Evolutionary conservation across 2,888 invertebrate genomes (phyloP).

Genomic region (Zhengitettix transpicula): DNA sequence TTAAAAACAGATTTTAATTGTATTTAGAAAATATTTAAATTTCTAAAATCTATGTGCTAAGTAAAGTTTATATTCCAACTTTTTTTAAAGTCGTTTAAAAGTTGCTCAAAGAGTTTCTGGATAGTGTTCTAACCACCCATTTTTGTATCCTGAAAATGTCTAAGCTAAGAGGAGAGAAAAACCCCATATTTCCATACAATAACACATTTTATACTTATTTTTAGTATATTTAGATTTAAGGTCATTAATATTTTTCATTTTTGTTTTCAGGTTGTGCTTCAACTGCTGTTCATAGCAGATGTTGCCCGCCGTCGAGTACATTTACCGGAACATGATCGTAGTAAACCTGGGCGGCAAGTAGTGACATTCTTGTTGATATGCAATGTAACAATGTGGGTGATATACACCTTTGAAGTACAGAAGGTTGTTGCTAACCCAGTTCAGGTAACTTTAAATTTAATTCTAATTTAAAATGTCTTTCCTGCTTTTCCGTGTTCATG

Average conservation of each 20-base stretch:
- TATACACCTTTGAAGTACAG: conserved; percentile 88
- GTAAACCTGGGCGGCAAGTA: conserved; percentile 88
- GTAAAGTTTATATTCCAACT: no score
- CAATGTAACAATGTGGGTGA: conserved; percentile 92
- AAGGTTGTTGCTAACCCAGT: conserved; percentile 81
- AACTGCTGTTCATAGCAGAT: conserved; percentile 83
- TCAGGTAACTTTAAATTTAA: conserved; percentile 32
- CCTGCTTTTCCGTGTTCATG: background rate
- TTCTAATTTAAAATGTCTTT: no score
- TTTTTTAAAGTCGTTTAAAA: no score
- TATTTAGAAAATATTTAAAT: no score
- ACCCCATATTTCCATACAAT: no score
- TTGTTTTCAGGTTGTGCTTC: conserved; percentile 66
- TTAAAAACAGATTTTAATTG: no score
- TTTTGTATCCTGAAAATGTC: no score
- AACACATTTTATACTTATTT: background rate
- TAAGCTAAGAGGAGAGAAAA: no score
- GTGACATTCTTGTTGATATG: conserved; percentile 90
- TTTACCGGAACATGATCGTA: conserved; percentile 79
- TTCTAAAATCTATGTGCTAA: no score
- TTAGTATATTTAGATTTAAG: no score
- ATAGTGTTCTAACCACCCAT: no score
- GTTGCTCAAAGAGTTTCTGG: no score
- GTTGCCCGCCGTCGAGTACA: conserved; percentile 83
- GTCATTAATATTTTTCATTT: background rate